phyloP scores from a whole-genome alignment of 2,113 vertebrate genomes.

The Pseudopipra pipra region DNA sequence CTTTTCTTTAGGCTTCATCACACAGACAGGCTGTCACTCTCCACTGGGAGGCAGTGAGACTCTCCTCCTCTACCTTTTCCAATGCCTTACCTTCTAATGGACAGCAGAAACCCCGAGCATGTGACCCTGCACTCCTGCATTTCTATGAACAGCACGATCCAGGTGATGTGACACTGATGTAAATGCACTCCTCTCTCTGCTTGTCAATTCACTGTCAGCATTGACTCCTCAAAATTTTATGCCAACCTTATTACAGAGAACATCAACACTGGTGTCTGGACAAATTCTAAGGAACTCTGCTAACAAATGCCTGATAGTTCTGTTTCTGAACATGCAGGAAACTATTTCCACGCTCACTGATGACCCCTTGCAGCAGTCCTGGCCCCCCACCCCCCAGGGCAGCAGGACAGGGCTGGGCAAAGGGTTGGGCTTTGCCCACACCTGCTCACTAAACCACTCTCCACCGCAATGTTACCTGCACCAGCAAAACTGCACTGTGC shows the following conservation, averaged over 20 bases:
- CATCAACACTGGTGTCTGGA: background rate
- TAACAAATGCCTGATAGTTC: accelerated
- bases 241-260: background rate
- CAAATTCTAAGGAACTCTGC: background rate
- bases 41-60: constrained; percentile 3
- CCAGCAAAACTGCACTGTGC: background rate
- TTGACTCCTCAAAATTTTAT: background rate
- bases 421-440: background rate
- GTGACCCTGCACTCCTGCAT: background rate
- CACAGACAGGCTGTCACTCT: background rate
- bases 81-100: background rate
- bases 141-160: background rate
- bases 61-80: background rate
- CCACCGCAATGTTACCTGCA: background rate
- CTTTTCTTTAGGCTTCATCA: background rate
- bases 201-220: background rate
- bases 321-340: background rate
- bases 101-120: background rate
- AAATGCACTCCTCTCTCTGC: background rate
- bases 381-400: background rate
- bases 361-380: accelerated
- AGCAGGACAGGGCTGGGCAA: background rate
- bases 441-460: background rate
- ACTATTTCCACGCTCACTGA: accelerated
- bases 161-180: background rate